Conservation (phyloP, 1,140 invertebrate species). For the Ostrea edulis region DNA sequence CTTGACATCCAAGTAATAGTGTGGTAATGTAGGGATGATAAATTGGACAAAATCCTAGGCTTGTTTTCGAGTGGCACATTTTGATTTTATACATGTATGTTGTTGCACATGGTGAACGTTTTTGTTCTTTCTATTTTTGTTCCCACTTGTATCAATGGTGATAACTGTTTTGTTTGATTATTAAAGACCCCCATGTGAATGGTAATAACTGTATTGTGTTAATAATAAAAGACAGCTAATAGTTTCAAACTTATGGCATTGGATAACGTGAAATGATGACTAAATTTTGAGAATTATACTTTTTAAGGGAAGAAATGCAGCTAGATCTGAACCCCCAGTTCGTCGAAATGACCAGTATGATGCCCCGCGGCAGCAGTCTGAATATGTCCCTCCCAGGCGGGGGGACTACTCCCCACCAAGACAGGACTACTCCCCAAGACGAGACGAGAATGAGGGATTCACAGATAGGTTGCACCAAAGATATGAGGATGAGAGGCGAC, state of each 20-base stretch:
- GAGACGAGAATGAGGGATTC: neutral
- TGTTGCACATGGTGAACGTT: too few relatives aligned
- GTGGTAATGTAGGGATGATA: neutral
- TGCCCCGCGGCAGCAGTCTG: neutral
- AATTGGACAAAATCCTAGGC: neutral
- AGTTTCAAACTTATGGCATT: neutral
- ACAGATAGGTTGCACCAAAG: neutral
- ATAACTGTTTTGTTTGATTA: too few relatives aligned
- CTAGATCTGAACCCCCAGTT: neutral
- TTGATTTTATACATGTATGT: neutral
- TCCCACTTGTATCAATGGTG: too few relatives aligned
- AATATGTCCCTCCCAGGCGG: neutral
- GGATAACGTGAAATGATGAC: too few relatives aligned
- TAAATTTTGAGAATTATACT: neutral
- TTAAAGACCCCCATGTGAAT: neutral
- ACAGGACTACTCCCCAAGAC: slow-evolving; percentile 22
- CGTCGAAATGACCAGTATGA: slow-evolving; percentile 6
- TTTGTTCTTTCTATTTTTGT: too few relatives aligned
- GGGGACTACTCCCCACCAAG: neutral
- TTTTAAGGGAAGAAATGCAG: slow-evolving; percentile 4
- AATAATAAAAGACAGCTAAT: neutral
- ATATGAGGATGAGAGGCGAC: slow-evolving; percentile 16
- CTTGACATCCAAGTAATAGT: neutral
- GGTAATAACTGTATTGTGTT: neutral
- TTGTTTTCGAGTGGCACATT: neutral